Percentiles rank a stretch among this genome's conserved stretches.
Evolutionary conservation across 2,797 vertebrate genomes (phyloP).

Genomic region (Rachycentron canadum): DNA sequence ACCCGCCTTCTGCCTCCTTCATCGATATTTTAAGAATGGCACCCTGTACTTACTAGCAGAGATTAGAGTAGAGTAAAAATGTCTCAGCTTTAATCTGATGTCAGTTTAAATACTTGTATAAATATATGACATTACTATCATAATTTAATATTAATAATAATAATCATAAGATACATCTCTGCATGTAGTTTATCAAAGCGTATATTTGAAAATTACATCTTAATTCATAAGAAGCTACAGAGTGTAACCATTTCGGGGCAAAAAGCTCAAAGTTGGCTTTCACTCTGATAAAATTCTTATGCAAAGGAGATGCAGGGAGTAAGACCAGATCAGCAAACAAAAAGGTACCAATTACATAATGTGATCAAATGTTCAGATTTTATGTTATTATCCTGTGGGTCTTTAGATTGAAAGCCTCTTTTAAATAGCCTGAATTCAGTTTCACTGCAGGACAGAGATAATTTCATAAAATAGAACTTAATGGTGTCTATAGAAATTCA

Average conservation of each 20-base stretch:
- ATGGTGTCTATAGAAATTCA: conserved; percentile 43
- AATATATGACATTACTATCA: neutral
- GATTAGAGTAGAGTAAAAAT: neutral
- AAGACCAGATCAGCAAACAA: too few relatives aligned
- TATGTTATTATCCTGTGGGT: conserved; percentile 35
- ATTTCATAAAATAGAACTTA: conserved; percentile 37
- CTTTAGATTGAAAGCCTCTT: conserved; percentile 28
- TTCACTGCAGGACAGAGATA: conserved; percentile 19
- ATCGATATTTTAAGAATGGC: neutral
- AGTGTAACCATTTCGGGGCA: neutral
- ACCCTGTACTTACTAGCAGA: neutral
- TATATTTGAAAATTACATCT: neutral
- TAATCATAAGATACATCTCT: conserved; percentile 12
- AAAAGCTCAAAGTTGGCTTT: neutral
- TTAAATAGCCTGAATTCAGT: conserved; percentile 40
- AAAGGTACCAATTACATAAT: conserved; percentile 55
- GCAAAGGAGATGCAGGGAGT: conserved; percentile 4
- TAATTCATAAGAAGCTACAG: conserved; percentile 12
- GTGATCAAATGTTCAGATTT: conserved; percentile 50
- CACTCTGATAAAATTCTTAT: neutral
- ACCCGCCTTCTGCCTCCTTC: neutral
- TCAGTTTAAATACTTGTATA: neutral
- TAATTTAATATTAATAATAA: too few relatives aligned
- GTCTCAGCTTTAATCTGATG: neutral
- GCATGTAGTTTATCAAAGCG: conserved; percentile 1